Percentiles rank a stretch among this genome's conserved stretches.
These are phyloP conservation scores for Hylomyscus alleni DNA, from an alignment of 2,797 vertebrate species.

Conservation along the genomic window DNA sequence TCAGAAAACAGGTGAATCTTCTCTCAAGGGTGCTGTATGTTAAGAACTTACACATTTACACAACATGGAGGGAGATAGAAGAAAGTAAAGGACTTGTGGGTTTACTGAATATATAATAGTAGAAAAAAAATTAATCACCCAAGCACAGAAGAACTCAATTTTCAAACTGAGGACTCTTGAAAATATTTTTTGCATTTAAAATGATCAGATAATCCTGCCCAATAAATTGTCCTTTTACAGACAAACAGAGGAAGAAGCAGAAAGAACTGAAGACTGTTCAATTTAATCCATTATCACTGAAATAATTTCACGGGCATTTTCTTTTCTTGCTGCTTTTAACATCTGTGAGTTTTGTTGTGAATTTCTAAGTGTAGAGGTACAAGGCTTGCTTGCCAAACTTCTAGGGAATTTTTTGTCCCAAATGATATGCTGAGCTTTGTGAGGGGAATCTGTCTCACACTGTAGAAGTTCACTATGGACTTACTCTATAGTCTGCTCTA, in stretches of 20 bases:
- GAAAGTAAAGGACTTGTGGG: constrained; percentile 5
- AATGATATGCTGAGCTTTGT: background rate
- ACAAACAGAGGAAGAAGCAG: background rate
- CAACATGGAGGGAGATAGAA: background rate
- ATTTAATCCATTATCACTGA: constrained; percentile 10
- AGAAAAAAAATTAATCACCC: constrained; percentile 39
- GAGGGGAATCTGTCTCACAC: background rate
- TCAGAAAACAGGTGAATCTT: constrained; percentile 15
- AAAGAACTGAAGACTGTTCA: background rate
- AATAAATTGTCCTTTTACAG: constrained; percentile 86
- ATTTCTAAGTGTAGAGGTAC: background rate
- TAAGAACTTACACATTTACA: background rate
- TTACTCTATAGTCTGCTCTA: constrained; percentile 19
- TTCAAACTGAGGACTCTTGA: constrained; percentile 19
- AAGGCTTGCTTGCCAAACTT: background rate
- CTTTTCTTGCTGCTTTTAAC: background rate
- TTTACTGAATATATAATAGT: constrained; percentile 31
- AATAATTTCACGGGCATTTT: background rate
- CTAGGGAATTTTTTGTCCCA: background rate
- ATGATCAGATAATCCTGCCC: constrained; percentile 79
- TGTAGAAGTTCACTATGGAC: background rate
- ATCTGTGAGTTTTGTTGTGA: background rate
- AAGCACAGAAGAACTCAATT: constrained; percentile 50
- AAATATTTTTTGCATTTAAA: background rate
- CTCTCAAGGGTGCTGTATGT: background rate